Evolutionary conservation across 2,797 vertebrate species (phyloP), one percentile per base, ranked within the genome.

Genomic region (Macroramphosus scolopax): DNA sequence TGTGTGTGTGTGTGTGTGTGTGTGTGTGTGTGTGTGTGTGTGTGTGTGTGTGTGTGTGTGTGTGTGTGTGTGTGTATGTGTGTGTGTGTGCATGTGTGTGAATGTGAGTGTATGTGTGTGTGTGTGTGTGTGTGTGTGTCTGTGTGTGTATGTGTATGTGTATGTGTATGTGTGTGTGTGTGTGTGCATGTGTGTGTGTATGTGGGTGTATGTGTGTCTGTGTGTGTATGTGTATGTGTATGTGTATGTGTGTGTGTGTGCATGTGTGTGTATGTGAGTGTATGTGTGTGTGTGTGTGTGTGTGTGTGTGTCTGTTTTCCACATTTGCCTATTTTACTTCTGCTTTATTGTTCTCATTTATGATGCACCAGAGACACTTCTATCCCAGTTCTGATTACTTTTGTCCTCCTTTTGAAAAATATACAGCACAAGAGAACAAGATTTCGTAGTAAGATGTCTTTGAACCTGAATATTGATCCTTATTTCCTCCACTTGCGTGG

Each of bases 1-100:
- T 13, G n/a, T n/a, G n/a, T 55, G 1, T 52, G n/a, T 47, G 3
- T 48, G 33, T 16, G 7, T 49, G 51, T 29, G 16, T 42, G 15
- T 34, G 2, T 26, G 12, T 47, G 13, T 22, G 20, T 22, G 20
- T 22, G 20, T 22, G 20, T 22, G 20, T 22, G 20, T 22, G 20
- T 22, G 20, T 22, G 20, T 22, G 20, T 52, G 14, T n/a, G n/a
- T 48, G 14, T 20, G 5, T 13, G n/a, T 55, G 1, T 52, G n/a
- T 47, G 3, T 48, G 33, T 16, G 7, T 49, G 51, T 29, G 16
- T 42, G 15, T 34, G 2, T 26, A 9, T 47, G 13, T 22, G 20
- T 22, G 20, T 22, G 20, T 22, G 20, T 22, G 20, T 22, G n/a
- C n/a, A n/a, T n/a, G n/a, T n/a, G n/a, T n/a, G n/a, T n/a, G 20